A percentile compares a stretch with the other conserved stretches of the same genome.
Conservation (phyloP, 2,113 vertebrate species). For the Rhipidura dahli region DNA sequence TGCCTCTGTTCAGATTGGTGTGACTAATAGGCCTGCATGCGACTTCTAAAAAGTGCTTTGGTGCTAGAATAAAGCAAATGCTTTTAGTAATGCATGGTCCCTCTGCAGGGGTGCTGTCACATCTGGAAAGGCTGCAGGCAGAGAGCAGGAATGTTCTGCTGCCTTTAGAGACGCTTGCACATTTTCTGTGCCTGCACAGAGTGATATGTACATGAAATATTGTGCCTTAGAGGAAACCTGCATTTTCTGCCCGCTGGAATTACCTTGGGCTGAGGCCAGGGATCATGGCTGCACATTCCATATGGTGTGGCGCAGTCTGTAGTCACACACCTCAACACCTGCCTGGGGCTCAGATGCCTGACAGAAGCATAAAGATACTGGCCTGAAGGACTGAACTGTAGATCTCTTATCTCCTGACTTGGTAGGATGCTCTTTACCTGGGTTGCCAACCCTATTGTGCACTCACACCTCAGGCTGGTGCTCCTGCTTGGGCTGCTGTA, state of each 20-base stretch:
- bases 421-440: not conserved
- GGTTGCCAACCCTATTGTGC: accelerated
- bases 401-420: not conserved
- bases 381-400: not conserved
- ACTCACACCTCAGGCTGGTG: not conserved
- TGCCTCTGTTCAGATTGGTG: accelerated
- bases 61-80: not conserved
- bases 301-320: not conserved
- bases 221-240: not conserved
- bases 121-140: not conserved
- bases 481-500: not conserved
- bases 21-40: not conserved
- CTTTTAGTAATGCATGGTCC: accelerated
- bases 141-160: not conserved
- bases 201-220: accelerated
- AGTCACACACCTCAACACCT: not conserved
- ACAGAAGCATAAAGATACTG: not conserved
- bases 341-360: not conserved
- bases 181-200: not conserved
- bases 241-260: not conserved
- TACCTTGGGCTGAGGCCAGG: not conserved
- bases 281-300: accelerated
- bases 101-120: not conserved
- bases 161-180: not conserved
- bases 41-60: not conserved